Evolutionary conservation across 2,888 invertebrate species (phyloP), one percentile per base, ranked within the genome.

Genomic region (Cremastinae sp.): DNA sequence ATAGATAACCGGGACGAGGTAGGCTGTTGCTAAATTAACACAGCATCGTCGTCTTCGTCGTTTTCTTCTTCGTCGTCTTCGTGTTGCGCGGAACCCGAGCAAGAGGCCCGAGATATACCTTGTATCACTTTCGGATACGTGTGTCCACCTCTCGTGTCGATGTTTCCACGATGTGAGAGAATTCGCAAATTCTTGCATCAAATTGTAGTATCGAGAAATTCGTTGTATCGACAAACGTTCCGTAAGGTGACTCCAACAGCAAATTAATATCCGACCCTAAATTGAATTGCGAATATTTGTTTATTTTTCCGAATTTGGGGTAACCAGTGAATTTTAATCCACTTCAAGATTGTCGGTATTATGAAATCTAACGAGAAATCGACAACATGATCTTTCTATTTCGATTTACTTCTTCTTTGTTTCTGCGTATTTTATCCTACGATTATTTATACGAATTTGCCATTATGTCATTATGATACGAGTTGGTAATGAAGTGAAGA

Each of bases 21-120:
- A 74, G 79, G 81, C 72, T 56, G 73, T 73, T 76, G 70, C 75
- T 81, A 85, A 86, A 87, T 88, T 86, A 86, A 83, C 83, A 83
- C 83, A 79, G 78, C 80, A 61, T 66, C 68, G 62, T 64, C 73
- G 72, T 69, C 62, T 22, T 35, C 58, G 72, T 66, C 66, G 56
- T 64, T 51, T 61, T 51, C 43, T 43, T 51, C 28, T 53, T 68
- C 56, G 41, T 72, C 56, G 58, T 12, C 61, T 43, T 51, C 61
- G 74, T 43, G 12, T 10, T 14, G 10, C 41, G 8, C n/a, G 69
- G 49, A 70, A 76, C 80, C 79, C 80, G 70, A 74, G 61, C 61
- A 58, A 70, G 66, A 71, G 66, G 55, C 51, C 20, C 66, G 56
- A 56, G 72, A 68, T 37, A 58, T 39, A 64, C 47, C 59, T 65